These are phyloP conservation scores for Marmota flaviventris DNA, from an alignment of 2,113 vertebrate genomes.

Conservation along the genomic window DNA sequence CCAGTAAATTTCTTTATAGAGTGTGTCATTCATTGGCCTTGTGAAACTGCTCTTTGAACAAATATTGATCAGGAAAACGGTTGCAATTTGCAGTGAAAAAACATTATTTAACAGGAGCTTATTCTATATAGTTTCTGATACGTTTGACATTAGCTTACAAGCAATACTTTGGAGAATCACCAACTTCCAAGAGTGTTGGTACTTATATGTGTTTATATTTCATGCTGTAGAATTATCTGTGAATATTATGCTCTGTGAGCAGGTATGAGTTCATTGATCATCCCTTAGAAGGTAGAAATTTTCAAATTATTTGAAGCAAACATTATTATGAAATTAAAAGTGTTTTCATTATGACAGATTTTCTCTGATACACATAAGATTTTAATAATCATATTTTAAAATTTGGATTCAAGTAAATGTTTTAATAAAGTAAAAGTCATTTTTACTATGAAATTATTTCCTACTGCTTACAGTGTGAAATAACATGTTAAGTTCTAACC, in stretches of 20 bases:
- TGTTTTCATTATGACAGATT: background rate
- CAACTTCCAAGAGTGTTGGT: background rate
- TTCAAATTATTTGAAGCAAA: background rate
- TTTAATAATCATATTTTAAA: background rate
- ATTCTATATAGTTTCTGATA: background rate
- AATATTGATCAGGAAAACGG: slow-evolving; percentile 54
- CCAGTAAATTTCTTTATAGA: background rate
- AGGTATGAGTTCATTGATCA: background rate
- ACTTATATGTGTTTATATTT: background rate
- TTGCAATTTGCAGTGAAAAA: slow-evolving; percentile 41
- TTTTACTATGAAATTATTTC: background rate
- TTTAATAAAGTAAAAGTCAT: background rate
- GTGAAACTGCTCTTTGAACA: slow-evolving; percentile 60
- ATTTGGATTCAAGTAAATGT: background rate
- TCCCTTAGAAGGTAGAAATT: background rate
- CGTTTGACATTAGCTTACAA: slow-evolving; percentile 34
- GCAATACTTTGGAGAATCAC: background rate
- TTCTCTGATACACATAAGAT: background rate
- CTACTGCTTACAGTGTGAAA: background rate
- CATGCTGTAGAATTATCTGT: background rate
- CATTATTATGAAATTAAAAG: background rate
- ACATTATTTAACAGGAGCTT: background rate
- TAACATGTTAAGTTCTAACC: background rate
- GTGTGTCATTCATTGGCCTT: slow-evolving; percentile 26
- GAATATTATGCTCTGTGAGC: background rate